Conservation (phyloP, 2,797 vertebrate genomes). For the Picus viridis region DNA sequence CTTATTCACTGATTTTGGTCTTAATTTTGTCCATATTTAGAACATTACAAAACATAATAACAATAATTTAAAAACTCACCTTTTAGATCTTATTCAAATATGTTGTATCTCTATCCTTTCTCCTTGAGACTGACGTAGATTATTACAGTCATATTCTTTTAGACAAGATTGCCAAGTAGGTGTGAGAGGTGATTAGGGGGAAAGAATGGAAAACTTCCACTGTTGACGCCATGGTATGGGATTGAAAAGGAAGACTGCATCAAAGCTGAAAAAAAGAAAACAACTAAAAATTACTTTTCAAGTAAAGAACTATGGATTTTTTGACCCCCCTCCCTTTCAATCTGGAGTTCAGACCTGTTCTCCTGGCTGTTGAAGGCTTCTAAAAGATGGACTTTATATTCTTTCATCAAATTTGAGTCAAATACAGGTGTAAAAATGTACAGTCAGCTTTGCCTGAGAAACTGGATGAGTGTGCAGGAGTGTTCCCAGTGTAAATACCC, state of each 20-base stretch:
- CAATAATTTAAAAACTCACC: rapidly evolving
- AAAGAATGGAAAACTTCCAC: constrained; percentile 11
- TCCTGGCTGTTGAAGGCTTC: neutral
- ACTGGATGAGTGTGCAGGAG: neutral
- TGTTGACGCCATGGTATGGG: neutral
- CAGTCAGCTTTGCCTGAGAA: neutral
- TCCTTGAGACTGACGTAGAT: neutral
- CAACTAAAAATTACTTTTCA: neutral
- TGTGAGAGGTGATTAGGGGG: neutral
- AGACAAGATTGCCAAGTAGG: neutral
- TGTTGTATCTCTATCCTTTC: neutral
- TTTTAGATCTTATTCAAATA: neutral
- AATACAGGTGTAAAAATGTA: neutral
- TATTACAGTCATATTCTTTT: neutral
- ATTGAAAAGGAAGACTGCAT: neutral
- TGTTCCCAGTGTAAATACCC: neutral
- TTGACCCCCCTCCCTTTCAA: neutral
- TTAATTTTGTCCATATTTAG: neutral
- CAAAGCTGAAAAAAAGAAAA: neutral
- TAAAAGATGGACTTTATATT: neutral
- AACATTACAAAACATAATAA: neutral
- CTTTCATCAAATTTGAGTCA: neutral
- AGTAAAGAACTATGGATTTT: neutral
- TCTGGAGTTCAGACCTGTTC: neutral
- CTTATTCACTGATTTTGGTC: neutral